Percentiles rank a stretch among this genome's conserved stretches.
phyloP scores from a whole-genome alignment of 92 coral and sea anemone species.

The Scolanthus callimorphus region DNA sequence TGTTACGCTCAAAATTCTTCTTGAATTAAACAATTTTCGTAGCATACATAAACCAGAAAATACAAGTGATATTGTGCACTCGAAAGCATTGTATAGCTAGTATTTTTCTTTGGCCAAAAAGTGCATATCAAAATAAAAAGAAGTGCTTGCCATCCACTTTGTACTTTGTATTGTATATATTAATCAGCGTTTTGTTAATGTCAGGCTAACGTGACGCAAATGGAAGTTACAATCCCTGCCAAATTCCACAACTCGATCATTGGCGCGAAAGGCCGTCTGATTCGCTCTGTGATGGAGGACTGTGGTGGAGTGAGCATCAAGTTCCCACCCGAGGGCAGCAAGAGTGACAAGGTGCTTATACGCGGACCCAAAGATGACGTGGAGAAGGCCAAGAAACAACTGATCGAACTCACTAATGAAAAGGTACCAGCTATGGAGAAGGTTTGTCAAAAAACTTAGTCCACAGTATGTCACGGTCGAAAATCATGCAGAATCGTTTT shows the following conservation, averaged over 20 bases:
- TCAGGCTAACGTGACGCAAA: slow-evolving; percentile 90
- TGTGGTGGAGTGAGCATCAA: slow-evolving; percentile 98
- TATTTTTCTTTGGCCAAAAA: too few species aligned
- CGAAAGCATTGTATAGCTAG: too few species aligned
- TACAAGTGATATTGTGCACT: too few species aligned
- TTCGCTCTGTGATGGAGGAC: slow-evolving; percentile 98
- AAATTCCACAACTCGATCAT: slow-evolving; percentile 93
- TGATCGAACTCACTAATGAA: slow-evolving; percentile 77
- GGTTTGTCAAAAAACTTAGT: too few species aligned
- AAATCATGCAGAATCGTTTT: too few species aligned
- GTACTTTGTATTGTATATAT: background rate
- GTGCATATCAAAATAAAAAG: too few species aligned
- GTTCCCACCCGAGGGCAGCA: slow-evolving; percentile 95
- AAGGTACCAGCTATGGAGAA: too few species aligned
- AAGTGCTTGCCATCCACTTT: background rate
- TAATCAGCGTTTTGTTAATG: too few species aligned
- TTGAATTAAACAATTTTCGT: too few species aligned
- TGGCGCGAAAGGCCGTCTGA: slow-evolving; percentile 95
- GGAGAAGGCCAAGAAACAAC: slow-evolving; percentile 93
- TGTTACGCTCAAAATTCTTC: too few species aligned
- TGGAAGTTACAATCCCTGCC: slow-evolving; percentile 70
- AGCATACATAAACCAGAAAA: too few species aligned
- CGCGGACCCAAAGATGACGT: slow-evolving; percentile 99
- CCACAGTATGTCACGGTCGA: too few species aligned
- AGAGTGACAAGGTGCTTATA: slow-evolving; percentile 85